Conservation (phyloP, 2,113 vertebrate species). For the Myanophis thanlyinensis region DNA sequence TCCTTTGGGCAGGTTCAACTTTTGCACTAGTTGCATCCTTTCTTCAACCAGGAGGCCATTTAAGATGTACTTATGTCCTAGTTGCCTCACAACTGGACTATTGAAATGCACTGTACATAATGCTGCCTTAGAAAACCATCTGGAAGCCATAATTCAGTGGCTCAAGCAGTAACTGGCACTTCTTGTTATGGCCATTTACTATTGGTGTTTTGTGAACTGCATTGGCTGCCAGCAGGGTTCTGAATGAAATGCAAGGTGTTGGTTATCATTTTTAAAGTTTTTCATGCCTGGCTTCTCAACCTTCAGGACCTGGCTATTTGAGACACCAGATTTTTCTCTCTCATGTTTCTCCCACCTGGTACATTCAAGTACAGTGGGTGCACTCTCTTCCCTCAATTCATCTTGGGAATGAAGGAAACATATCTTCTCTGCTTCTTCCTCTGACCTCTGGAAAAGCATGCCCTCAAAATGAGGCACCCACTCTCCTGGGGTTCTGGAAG, state of each 20-base stretch:
- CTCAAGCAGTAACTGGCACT: not conserved
- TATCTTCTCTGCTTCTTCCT: not conserved
- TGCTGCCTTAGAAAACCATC: not conserved
- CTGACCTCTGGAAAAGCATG: not conserved
- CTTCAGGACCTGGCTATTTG: not conserved
- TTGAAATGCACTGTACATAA: not conserved
- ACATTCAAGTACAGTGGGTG: not conserved
- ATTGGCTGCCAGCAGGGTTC: not conserved
- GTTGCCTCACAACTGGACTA: not conserved
- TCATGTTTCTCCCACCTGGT: not conserved
- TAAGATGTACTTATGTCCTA: not conserved
- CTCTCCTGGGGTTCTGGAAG: not conserved
- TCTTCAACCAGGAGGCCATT: not conserved
- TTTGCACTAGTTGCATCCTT: not conserved
- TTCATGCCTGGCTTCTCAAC: not conserved
- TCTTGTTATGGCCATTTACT: not conserved
- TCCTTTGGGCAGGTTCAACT: not conserved
- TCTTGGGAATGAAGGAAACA: not conserved
- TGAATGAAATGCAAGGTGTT: not conserved
- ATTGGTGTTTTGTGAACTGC: not conserved
- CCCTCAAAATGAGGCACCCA: not conserved
- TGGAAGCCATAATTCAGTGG: not conserved
- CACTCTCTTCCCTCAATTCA: not conserved
- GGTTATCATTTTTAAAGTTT: not conserved
- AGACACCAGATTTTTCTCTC: not conserved